These are phyloP conservation scores for Theocolax elegans DNA, from an alignment of 1,140 invertebrate genomes.

Conservation along the genomic window DNA sequence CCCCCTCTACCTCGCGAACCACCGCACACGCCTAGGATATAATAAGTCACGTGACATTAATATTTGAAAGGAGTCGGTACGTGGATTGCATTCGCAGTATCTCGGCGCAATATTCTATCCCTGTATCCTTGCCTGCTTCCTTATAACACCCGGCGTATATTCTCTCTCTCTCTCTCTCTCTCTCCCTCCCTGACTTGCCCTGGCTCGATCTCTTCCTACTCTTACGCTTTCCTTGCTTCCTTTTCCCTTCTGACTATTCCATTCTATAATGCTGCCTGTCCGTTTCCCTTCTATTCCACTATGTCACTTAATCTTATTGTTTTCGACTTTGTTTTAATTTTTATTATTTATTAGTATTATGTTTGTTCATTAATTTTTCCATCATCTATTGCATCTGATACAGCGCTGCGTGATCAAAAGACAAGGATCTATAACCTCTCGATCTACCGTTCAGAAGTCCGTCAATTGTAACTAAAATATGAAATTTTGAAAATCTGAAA, in stretches of 20 bases:
- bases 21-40: conserved; percentile 63
- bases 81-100: conserved; percentile 64
- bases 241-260: not conserved
- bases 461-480: no score
- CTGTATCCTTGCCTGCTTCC: not conserved
- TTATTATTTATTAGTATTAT: no score
- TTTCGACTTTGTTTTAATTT: no score
- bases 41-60: conserved; percentile 70
- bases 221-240: not conserved
- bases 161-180: no score
- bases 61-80: conserved; percentile 68
- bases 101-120: conserved; percentile 15
- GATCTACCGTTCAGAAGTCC: no score
- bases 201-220: not conserved
- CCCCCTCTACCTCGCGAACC: conserved; percentile 40
- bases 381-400: no score
- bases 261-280: not conserved
- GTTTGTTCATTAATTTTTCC: no score
- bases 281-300: not conserved
- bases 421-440: no score
- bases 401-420: no score
- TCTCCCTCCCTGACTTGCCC: not conserved
- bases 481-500: no score
- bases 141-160: conserved; percentile 4
- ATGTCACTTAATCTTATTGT: not conserved